These are phyloP conservation scores for Apamea crenata DNA, from an alignment of 2,888 invertebrate species.

Conservation along the genomic window DNA sequence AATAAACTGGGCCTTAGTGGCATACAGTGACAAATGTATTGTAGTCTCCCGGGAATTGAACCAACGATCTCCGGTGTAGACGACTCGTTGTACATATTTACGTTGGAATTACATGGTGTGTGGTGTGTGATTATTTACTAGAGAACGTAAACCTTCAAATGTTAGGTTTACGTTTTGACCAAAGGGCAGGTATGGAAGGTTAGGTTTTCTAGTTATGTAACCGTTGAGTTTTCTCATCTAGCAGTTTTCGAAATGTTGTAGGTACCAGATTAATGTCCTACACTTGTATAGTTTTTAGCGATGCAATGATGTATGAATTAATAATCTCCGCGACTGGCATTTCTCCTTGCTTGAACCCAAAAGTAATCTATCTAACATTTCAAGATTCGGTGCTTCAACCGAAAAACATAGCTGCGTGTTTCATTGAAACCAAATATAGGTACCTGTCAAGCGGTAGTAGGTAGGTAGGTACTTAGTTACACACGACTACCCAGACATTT, in stretches of 20 bases:
- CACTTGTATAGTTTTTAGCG: neutral
- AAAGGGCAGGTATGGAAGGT: neutral
- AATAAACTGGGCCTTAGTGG: neutral
- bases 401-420: neutral
- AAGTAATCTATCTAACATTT: neutral
- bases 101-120: neutral
- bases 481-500: neutral
- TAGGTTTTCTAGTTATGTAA: neutral
- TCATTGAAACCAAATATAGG: conserved; percentile 1
- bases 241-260: neutral
- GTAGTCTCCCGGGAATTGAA: conserved; percentile 38
- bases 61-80: conserved; percentile 16
- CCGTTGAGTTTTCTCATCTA: too few species aligned
- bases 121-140: neutral
- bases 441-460: neutral
- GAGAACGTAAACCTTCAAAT: neutral
- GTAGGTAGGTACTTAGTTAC: neutral
- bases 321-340: neutral
- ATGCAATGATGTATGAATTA: neutral
- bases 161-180: conserved; percentile 1
- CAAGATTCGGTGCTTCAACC: neutral
- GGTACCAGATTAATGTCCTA: too few species aligned
- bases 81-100: conserved; percentile 17
- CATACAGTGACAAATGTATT: conserved; percentile 56
- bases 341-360: neutral